A percentile compares a stretch with the other conserved stretches of the same genome.
These are phyloP conservation scores for Pseudococcus jackbeardsleyi DNA, from an alignment of 2,888 invertebrate genomes.

Conservation along the genomic window DNA sequence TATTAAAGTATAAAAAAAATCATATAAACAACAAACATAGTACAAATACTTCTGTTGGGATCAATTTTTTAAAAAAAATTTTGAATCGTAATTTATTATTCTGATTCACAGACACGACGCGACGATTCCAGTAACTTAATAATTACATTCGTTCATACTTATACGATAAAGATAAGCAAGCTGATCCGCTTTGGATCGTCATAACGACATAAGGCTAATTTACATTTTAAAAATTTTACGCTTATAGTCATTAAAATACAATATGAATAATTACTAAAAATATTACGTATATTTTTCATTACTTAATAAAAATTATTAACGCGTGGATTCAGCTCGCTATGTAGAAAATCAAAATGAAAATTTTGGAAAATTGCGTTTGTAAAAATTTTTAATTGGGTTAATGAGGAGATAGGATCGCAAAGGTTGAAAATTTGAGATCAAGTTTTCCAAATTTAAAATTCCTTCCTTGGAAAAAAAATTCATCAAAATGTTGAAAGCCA, in stretches of 20 bases:
- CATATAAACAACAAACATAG: constrained; percentile 47
- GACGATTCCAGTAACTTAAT: constrained; percentile 11
- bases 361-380: background rate
- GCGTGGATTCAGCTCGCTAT: constrained; percentile 32
- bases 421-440: background rate
- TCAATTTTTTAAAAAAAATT: background rate
- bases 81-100: background rate
- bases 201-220: constrained; percentile 47
- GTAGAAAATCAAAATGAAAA: background rate
- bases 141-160: constrained; percentile 40
- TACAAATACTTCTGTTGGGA: background rate
- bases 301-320: constrained; percentile 44
- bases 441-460: no score
- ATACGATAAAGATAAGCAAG: constrained; percentile 47
- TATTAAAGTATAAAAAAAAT: constrained; percentile 29
- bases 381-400: background rate
- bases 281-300: constrained; percentile 53
- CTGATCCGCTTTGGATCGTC: constrained; percentile 30
- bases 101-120: background rate
- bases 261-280: constrained; percentile 30
- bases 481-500: no score
- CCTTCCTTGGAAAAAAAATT: no score
- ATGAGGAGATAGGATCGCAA: background rate
- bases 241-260: constrained; percentile 27
- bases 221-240: constrained; percentile 41